Evolutionary conservation across 2,888 invertebrate species (phyloP).

Genomic region (Drosophila falleni): DNA sequence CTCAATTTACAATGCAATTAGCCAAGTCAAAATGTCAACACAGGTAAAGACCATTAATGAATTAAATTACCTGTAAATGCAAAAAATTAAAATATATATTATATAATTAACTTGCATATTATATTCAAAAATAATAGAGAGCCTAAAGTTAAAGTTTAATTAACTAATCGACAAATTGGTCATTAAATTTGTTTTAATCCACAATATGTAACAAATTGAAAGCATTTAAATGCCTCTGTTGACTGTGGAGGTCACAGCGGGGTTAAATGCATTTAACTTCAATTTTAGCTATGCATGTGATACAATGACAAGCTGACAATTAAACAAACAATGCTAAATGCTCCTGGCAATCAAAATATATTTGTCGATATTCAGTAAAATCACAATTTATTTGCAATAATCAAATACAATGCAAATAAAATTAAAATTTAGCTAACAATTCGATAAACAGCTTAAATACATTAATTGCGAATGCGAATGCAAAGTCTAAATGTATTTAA

Average conservation of each 20-base stretch:
- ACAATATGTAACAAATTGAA: not conserved
- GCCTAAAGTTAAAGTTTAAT: not conserved
- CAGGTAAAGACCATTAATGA: slow-evolving; percentile 7
- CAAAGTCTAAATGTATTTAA: not conserved
- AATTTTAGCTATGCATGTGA: slow-evolving; percentile 20
- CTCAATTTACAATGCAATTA: slow-evolving; percentile 37
- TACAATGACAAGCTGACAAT: slow-evolving; percentile 20
- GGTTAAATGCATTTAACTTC: slow-evolving; percentile 17
- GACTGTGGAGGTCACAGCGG: not conserved
- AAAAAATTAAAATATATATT: not conserved
- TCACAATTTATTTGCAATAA: slow-evolving; percentile 8
- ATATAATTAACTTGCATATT: slow-evolving; percentile 3
- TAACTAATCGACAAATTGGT: slow-evolving; percentile 4
- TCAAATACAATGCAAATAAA: slow-evolving; percentile 14
- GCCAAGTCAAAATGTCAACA: not conserved
- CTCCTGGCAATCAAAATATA: slow-evolving; percentile 21
- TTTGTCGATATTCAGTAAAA: slow-evolving; percentile 18
- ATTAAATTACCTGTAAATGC: not conserved
- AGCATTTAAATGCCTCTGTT: not conserved
- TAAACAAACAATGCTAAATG: slow-evolving; percentile 3
- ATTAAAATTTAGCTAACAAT: slow-evolving; percentile 9
- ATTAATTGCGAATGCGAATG: not conserved
- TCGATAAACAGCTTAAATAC: slow-evolving; percentile 1
- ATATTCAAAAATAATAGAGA: not conserved
- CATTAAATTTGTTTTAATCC: not conserved